Base-by-base conservation (phyloP, 1,140 invertebrate genomes). In the Ips typographus region DNA sequence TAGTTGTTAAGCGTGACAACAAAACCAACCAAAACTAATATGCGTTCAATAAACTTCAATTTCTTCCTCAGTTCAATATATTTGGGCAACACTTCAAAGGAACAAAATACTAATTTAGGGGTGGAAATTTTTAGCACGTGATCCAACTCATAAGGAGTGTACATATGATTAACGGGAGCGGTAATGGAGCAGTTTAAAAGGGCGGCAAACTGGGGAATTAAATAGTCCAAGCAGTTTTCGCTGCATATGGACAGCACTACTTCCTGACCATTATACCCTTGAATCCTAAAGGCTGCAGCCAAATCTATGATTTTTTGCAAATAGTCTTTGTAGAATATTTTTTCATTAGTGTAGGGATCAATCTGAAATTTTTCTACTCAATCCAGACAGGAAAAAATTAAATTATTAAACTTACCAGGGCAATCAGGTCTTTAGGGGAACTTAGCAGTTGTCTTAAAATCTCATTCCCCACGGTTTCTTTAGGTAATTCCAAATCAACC, bases 151-250 rank as follows among this genome's bases (percentile, higher is more conserved):
- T 74, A 79, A 79, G 82, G 79, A 0, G 83, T 83, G 65, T 88
- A 89, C n/a, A 77, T 75, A 2, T 84, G 78, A 78, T 87, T 89
- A 0, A 87, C 56, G 0, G 87, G 84, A 4, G 85, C 83, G n/a
- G 84, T 63, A 7, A 83, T 81, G 8, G 83, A 84, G 1, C 86
- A 85, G 1, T 84, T 75, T 53, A 82, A 85, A 38, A 86, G 76
- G 1, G 80, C 75, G 0, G 82, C 83, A 51, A 85, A 79, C 8
- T 82, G 75, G 1, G 83, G 76, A 8, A 84, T 52, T 3, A 84
- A 77, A 70, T 82, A 88, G 67, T 85, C 80, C 0, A 84, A 63
- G 64, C 81, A 80, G 73, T 88, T 89, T 73, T 89, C 86, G 67
- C 84, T 84, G 56, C 81, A 83, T 60, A 88, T 76, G 0, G 78